phyloP scores from a whole-genome alignment of 2,797 vertebrate genomes.

The Martes flavigula region DNA sequence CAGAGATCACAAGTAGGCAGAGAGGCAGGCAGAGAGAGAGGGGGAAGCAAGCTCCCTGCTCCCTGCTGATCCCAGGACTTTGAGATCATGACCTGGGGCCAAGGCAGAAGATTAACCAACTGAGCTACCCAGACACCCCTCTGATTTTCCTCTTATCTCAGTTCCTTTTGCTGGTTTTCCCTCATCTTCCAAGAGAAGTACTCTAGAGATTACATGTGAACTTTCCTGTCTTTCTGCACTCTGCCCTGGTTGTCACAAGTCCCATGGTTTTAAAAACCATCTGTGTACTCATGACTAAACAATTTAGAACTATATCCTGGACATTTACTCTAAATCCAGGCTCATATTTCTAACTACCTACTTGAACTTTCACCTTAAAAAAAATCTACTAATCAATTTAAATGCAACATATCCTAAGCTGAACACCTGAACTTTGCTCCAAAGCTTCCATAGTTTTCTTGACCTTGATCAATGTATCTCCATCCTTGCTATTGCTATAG shows the following conservation, averaged over 20 bases:
- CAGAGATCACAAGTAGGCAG: too few species aligned
- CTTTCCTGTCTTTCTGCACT: neutral
- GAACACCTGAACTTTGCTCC: neutral
- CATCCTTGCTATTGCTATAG: neutral
- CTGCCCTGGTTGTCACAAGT: neutral
- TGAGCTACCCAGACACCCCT: neutral
- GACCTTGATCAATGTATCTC: neutral
- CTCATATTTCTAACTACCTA: neutral
- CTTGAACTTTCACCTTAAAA: neutral
- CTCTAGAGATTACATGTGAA: neutral
- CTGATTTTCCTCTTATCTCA: neutral
- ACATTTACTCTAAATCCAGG: neutral
- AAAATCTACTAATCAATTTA: neutral
- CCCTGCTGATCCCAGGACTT: too few species aligned
- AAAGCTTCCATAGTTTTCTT: neutral
- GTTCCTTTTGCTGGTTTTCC: neutral
- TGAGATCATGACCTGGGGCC: too few species aligned
- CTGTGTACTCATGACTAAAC: neutral
- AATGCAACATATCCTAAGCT: neutral
- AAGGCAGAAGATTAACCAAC: too few species aligned
- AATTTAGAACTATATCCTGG: neutral
- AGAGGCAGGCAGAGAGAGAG: too few species aligned
- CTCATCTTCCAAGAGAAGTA: neutral
- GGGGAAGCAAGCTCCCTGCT: too few species aligned
- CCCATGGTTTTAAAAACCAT: neutral